These are phyloP conservation scores for Glandiceps talaboti DNA, from an alignment of 53 echinoderm and acorn worm genomes.

Conservation along the genomic window DNA sequence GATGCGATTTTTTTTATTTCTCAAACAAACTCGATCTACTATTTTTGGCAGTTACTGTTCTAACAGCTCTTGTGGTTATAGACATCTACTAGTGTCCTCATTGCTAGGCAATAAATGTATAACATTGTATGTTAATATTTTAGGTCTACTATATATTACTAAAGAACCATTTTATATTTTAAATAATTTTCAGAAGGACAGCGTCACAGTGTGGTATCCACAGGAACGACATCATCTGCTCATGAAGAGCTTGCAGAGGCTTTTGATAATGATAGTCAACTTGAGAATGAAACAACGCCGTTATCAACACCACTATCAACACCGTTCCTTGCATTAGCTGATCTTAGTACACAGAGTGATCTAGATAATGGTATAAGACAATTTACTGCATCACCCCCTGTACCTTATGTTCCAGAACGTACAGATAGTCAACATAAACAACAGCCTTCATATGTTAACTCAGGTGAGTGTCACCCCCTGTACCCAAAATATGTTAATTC, in stretches of 20 bases:
- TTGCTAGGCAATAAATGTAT: too few species aligned
- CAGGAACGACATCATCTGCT: constrained; percentile 23
- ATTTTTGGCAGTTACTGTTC: too few species aligned
- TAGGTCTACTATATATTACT: too few species aligned
- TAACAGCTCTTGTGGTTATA: too few species aligned
- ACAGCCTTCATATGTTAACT: neutral
- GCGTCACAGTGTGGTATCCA: neutral
- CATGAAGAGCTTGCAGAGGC: constrained; percentile 73
- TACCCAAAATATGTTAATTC: too few species aligned
- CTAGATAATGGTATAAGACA: constrained; percentile 69
- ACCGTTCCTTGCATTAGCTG: constrained; percentile 14
- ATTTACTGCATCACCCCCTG: constrained; percentile 67
- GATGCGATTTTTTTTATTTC: too few species aligned
- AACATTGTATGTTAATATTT: too few species aligned
- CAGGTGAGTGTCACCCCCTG: neutral
- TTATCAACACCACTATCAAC: too few species aligned
- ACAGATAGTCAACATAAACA: constrained; percentile 20
- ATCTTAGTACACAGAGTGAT: constrained; percentile 73
- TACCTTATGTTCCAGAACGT: constrained; percentile 62
- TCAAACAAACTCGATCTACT: too few species aligned
- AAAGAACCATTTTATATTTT: too few species aligned
- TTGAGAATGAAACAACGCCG: neutral
- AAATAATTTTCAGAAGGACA: neutral
- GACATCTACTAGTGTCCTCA: too few species aligned
- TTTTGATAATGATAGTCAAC: constrained; percentile 55